These are phyloP conservation scores for Hemitrygon akajei DNA, from an alignment of 2,797 vertebrate genomes.

Conservation along the genomic window DNA sequence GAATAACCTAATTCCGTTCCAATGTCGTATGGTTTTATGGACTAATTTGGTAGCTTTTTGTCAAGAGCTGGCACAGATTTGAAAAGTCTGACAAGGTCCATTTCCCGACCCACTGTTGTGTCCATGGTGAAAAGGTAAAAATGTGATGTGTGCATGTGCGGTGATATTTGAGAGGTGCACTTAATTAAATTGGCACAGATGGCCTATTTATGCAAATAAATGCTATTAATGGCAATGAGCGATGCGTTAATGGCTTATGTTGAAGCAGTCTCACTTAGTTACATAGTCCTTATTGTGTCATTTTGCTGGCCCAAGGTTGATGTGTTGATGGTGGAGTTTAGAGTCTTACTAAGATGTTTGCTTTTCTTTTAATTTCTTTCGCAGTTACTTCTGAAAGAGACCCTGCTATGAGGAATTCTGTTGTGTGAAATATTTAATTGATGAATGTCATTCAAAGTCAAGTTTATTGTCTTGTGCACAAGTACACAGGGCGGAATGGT, in stretches of 20 bases:
- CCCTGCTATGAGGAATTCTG: neutral
- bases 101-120: neutral
- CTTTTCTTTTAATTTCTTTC: neutral
- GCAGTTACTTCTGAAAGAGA: neutral
- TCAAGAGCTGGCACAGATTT: neutral
- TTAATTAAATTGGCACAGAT: conserved; percentile 35
- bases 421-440: neutral
- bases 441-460: neutral
- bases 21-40: too few species aligned
- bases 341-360: too few species aligned
- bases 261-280: conserved; percentile 12
- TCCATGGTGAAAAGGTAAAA: neutral
- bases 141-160: neutral
- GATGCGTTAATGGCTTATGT: neutral
- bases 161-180: conserved; percentile 27
- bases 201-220: conserved; percentile 35
- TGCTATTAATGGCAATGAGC: conserved; percentile 22
- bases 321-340: neutral
- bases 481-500: too few species aligned
- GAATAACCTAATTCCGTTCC: too few species aligned
- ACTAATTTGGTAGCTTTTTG: neutral
- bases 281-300: conserved; percentile 11
- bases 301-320: conserved; percentile 18
- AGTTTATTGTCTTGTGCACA: too few species aligned
- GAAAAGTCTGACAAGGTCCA: neutral